phyloP scores from a whole-genome alignment of 2,888 invertebrate species.

The Hanleya hanleyi region DNA sequence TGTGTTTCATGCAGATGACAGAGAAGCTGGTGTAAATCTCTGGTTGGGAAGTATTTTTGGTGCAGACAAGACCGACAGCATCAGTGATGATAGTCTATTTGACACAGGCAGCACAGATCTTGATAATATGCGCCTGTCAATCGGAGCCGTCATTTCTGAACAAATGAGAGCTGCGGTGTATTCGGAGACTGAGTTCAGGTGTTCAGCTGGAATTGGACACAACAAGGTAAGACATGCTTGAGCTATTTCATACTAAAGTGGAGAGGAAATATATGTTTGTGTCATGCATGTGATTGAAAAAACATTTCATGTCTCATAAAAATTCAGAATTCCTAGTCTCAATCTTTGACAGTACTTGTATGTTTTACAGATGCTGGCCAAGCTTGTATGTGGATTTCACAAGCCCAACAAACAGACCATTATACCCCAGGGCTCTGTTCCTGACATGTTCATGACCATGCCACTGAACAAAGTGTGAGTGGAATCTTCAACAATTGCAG shows the following conservation, averaged over 20 bases:
- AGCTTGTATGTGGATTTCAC: conserved; percentile 90
- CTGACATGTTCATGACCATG: conserved; percentile 80
- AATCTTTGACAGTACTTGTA: neutral
- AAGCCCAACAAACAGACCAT: conserved; percentile 87
- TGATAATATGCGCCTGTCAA: conserved; percentile 81
- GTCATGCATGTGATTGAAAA: too few relatives aligned
- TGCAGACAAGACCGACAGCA: too few relatives aligned
- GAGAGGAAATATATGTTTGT: too few relatives aligned
- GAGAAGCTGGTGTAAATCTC: conserved; percentile 35
- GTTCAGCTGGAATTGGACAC: conserved; percentile 97
- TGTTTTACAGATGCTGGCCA: conserved; percentile 84
- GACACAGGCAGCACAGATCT: conserved; percentile 41
- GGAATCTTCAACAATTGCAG: too few relatives aligned
- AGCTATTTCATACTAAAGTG: too few relatives aligned
- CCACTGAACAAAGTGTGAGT: conserved; percentile 85
- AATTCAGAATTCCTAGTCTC: too few relatives aligned
- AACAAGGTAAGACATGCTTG: conserved; percentile 89
- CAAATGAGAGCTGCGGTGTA: conserved; percentile 89
- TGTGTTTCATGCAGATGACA: conserved; percentile 11
- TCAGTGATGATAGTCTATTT: too few relatives aligned
- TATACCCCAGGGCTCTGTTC: conserved; percentile 83
- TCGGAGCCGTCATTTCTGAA: conserved; percentile 89
- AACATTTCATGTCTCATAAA: too few relatives aligned
- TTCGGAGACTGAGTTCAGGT: conserved; percentile 88
- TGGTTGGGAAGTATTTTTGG: conserved; percentile 64